Evolutionary conservation across 2,888 invertebrate genomes (phyloP).

Genomic region (Parasteatoda lunata): DNA sequence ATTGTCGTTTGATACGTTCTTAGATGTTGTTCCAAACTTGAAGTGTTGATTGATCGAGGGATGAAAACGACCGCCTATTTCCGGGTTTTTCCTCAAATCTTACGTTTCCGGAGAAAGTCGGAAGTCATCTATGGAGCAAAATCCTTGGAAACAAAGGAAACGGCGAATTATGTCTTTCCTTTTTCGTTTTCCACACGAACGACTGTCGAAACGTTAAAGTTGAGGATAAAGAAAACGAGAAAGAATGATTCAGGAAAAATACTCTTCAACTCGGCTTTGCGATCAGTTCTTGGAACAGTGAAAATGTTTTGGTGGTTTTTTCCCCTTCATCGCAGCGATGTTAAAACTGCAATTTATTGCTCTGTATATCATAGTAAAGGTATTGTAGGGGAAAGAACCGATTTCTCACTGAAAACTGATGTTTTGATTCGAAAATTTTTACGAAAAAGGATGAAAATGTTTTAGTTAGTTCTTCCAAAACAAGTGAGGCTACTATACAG

Average conservation of each 20-base stretch:
- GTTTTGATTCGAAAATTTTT: too few species aligned
- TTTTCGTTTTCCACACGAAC: not conserved
- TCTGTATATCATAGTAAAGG: too few species aligned
- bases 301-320: not conserved
- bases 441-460: too few species aligned
- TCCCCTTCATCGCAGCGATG: not conserved
- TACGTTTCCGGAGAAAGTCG: slow-evolving; percentile 46
- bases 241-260: not conserved
- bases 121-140: slow-evolving; percentile 22
- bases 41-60: slow-evolving; percentile 30
- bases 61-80: slow-evolving; percentile 32
- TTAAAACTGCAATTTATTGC: not conserved
- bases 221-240: too few species aligned
- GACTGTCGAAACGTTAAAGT: not conserved
- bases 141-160: slow-evolving; percentile 36
- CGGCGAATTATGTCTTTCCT: slow-evolving; percentile 22
- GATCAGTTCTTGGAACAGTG: not conserved
- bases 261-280: not conserved
- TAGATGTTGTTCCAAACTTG: not conserved
- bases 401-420: too few species aligned
- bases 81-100: slow-evolving; percentile 41
- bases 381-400: too few species aligned
- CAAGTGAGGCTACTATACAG: too few species aligned
- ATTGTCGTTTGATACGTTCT: not conserved
- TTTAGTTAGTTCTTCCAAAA: too few species aligned